Evolutionary conservation across 2,113 vertebrate species (phyloP).

Genomic region (Gallinago undulata): DNA sequence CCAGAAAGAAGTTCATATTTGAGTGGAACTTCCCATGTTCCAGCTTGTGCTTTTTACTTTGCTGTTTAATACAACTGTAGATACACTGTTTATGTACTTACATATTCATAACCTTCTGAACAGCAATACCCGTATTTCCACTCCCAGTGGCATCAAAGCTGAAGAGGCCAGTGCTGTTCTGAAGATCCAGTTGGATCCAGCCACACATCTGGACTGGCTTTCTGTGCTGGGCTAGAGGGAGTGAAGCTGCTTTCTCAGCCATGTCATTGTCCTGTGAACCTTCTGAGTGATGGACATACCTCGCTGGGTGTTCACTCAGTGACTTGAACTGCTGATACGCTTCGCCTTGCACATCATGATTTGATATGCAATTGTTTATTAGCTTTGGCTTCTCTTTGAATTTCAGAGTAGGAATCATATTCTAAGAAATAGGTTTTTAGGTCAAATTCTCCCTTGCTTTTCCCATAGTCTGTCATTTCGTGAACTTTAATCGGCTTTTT

Average conservation of each 20-base stretch:
- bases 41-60: not conserved
- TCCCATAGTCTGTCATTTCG: slow-evolving; percentile 59
- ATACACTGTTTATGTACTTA: not conserved
- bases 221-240: not conserved
- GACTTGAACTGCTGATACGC: slow-evolving; percentile 49
- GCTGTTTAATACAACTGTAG: not conserved
- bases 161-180: not conserved
- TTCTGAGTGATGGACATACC: slow-evolving; percentile 28
- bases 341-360: not conserved
- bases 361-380: slow-evolving; percentile 57
- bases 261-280: not conserved
- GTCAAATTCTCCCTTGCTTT: slow-evolving; percentile 63
- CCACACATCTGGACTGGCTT: not conserved
- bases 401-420: slow-evolving; percentile 34
- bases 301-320: slow-evolving; percentile 28
- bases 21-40: too few relatives aligned
- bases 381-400: slow-evolving; percentile 58
- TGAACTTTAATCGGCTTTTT: slow-evolving; percentile 15
- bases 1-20: too few relatives aligned
- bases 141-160: not conserved
- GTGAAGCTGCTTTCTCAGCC: not conserved
- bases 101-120: not conserved
- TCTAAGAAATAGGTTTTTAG: slow-evolving; percentile 57
- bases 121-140: not conserved
- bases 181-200: not conserved